A percentile compares a stretch with the other conserved stretches of the same genome.
phyloP scores from a whole-genome alignment of 2,113 vertebrate genomes.

The Guaruba guarouba region DNA sequence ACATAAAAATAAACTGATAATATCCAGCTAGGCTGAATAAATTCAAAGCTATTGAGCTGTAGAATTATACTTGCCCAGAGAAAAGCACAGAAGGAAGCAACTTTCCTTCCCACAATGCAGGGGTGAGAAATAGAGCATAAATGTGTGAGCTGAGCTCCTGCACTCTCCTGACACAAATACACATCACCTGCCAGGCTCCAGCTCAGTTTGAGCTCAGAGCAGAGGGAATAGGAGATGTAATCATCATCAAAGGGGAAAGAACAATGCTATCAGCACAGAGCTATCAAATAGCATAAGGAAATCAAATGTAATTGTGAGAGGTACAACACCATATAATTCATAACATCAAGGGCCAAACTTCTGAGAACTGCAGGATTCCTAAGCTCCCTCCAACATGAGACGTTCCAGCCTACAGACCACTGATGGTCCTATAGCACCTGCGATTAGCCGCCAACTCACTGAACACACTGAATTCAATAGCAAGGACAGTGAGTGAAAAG shows the following conservation, averaged over 20 bases:
- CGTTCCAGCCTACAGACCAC: not conserved
- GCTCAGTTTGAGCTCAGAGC: not conserved
- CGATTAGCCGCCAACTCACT: not conserved
- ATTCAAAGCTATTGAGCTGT: constrained; percentile 49
- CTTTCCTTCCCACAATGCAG: not conserved
- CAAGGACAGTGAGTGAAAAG: not conserved
- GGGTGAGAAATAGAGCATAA: constrained; percentile 11
- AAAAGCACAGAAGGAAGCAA: constrained; percentile 16
- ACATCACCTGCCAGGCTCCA: not conserved
- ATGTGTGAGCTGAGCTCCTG: not conserved
- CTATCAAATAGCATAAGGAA: not conserved
- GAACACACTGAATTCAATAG: not conserved
- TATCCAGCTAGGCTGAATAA: constrained; percentile 46
- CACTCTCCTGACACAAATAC: not conserved
- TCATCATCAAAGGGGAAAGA: not conserved
- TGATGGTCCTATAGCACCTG: not conserved
- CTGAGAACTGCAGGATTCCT: not conserved
- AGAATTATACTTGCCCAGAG: constrained; percentile 53
- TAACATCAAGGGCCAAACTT: not conserved
- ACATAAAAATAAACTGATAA: constrained; percentile 50
- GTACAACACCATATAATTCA: not conserved
- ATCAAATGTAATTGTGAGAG: not conserved
- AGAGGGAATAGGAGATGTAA: not conserved
- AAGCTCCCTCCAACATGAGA: not conserved
- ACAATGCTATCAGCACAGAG: not conserved